Evolutionary conservation across 2,797 vertebrate genomes (phyloP).

Genomic region (Gymnothorax reevesii): DNA sequence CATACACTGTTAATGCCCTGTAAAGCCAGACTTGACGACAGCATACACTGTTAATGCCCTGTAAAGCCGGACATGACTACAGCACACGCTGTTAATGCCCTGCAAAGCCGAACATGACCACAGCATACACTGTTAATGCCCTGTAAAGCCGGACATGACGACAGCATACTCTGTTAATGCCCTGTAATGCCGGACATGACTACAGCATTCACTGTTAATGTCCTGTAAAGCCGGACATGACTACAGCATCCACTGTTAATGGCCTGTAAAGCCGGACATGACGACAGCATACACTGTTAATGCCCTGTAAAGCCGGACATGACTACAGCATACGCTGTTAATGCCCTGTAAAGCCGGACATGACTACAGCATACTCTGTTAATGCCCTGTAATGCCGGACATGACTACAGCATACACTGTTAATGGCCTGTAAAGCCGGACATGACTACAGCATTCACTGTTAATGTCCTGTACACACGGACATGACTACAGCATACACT

Average conservation of each 20-base stretch:
- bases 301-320: not conserved
- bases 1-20: too few relatives aligned
- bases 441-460: not conserved
- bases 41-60: too few relatives aligned
- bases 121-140: too few relatives aligned
- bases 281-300: not conserved
- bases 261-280: slow-evolving; percentile 5
- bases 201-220: too few relatives aligned
- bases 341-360: slow-evolving; percentile 1
- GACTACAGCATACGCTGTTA: not conserved
- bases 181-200: slow-evolving; percentile 12
- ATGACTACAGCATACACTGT: not conserved
- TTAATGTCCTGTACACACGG: too few relatives aligned
- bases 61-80: not conserved
- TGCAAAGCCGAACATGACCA: not conserved
- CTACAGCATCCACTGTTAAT: not conserved
- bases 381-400: slow-evolving; percentile 1
- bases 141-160: not conserved
- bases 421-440: not conserved
- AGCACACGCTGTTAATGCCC: too few relatives aligned
- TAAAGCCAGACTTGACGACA: not conserved
- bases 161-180: too few relatives aligned
- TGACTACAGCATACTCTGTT: not conserved
- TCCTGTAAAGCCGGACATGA: slow-evolving; percentile 3
- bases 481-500: not conserved